A percentile compares a stretch with the other conserved stretches of the same genome.
Evolutionary conservation across 2,888 invertebrate species (phyloP).

Genomic region (Ophonus ardosiacus): DNA sequence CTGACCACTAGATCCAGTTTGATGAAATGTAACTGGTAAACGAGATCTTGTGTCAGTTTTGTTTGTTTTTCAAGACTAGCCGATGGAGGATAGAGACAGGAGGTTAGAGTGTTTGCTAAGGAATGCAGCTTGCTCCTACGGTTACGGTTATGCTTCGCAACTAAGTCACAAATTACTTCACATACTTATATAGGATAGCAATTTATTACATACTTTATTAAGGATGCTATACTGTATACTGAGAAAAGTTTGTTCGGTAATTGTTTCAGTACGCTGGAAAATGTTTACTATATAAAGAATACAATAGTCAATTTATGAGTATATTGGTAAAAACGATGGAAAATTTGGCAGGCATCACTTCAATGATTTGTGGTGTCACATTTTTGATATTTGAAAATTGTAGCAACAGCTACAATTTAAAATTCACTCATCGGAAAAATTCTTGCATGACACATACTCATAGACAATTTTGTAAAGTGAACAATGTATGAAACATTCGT

Average conservation of each 20-base stretch:
- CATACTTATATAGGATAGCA: neutral
- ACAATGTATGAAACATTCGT: too few species aligned
- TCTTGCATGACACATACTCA: too few species aligned
- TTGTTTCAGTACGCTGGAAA: neutral
- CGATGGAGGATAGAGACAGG: neutral
- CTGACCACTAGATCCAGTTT: neutral
- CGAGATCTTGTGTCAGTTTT: neutral
- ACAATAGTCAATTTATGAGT: too few species aligned
- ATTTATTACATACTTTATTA: neutral
- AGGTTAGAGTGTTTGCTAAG: neutral
- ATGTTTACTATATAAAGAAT: neutral
- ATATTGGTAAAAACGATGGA: too few species aligned
- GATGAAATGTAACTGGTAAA: neutral
- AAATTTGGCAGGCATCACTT: too few species aligned
- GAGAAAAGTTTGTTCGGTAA: neutral
- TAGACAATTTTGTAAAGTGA: too few species aligned
- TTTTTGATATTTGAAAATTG: too few species aligned
- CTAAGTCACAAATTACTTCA: neutral
- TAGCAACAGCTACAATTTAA: too few species aligned
- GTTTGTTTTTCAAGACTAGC: conserved; percentile 4
- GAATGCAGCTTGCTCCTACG: neutral
- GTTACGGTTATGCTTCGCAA: neutral
- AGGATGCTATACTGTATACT: neutral
- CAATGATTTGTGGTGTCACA: too few species aligned
- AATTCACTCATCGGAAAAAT: too few species aligned